These are phyloP conservation scores for Xerus inauris DNA, from an alignment of 2,113 vertebrate genomes.

Conservation along the genomic window DNA sequence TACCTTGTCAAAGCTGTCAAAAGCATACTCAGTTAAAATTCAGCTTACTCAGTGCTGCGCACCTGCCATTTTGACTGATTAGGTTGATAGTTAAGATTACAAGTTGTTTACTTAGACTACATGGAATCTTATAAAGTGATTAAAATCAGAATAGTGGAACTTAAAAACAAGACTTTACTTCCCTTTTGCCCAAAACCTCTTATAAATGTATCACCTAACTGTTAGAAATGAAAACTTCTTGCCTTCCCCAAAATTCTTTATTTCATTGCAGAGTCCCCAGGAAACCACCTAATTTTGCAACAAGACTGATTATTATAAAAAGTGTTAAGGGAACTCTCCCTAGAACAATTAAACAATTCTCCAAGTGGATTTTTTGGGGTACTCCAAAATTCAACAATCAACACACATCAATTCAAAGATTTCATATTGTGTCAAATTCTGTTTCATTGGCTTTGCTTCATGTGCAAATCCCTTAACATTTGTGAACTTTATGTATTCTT, in stretches of 20 bases:
- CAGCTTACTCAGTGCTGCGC: background rate
- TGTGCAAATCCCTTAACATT: background rate
- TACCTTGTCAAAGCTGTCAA: background rate
- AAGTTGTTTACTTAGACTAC: background rate
- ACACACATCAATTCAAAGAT: background rate
- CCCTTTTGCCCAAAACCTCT: fast-evolving
- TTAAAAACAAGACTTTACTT: background rate
- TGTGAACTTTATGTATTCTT: background rate
- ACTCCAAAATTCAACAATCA: background rate
- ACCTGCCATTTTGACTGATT: background rate
- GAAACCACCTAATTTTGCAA: background rate
- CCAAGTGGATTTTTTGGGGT: background rate
- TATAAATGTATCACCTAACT: background rate
- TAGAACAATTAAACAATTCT: background rate
- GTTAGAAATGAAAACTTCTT: background rate
- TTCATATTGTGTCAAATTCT: background rate
- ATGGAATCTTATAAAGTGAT: background rate
- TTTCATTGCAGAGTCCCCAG: background rate
- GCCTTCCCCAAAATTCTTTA: background rate
- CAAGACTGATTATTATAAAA: background rate
- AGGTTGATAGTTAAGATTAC: background rate
- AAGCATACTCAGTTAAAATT: background rate
- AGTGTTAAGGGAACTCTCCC: background rate
- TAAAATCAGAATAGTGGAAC: background rate
- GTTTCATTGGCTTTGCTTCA: background rate